These are phyloP conservation scores for Tipula vernalis DNA, from an alignment of 2,888 invertebrate genomes.

Conservation along the genomic window DNA sequence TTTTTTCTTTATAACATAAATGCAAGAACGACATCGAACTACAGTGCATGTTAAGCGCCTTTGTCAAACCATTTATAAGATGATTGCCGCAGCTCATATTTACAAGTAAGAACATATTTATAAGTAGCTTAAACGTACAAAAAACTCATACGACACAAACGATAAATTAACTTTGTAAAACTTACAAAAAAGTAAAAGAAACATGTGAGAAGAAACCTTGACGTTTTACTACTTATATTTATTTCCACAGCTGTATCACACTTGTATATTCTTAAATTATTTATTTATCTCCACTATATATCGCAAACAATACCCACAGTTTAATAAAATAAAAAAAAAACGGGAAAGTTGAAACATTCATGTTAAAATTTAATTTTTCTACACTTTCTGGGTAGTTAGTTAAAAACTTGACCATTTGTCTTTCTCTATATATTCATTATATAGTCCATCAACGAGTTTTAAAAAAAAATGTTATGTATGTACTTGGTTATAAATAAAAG, in stretches of 20 bases:
- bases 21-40: too few species aligned
- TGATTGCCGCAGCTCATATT: too few species aligned
- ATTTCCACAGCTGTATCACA: background rate
- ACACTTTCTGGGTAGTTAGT: background rate
- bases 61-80: too few species aligned
- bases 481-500: background rate
- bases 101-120: too few species aligned
- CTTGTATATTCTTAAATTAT: background rate
- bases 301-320: background rate
- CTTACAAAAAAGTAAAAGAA: background rate
- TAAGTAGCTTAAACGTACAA: too few species aligned
- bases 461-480: background rate
- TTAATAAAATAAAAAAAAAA: background rate
- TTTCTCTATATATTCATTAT: background rate
- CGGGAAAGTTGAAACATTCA: background rate
- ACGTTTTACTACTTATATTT: background rate
- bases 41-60: too few species aligned
- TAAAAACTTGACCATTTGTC: conserved; percentile 4
- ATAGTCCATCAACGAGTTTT: background rate
- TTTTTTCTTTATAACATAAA: too few species aligned
- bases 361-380: background rate
- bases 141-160: too few species aligned
- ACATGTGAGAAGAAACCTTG: background rate
- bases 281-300: background rate
- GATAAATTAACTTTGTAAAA: too few species aligned